Evolutionary conservation across 2,797 vertebrate genomes (phyloP).

Genomic region (Brotula barbata): DNA sequence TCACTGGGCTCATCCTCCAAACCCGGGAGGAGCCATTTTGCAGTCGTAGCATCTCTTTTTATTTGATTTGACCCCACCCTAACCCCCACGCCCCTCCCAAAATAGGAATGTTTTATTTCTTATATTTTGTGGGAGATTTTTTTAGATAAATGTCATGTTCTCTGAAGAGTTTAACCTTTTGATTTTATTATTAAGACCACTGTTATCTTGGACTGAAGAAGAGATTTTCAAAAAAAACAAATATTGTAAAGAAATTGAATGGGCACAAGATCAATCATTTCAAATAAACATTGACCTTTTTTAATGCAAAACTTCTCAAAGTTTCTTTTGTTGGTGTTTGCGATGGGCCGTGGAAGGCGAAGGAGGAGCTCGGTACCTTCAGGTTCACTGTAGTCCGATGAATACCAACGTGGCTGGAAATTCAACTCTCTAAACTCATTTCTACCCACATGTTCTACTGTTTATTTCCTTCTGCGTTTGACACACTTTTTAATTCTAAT

Average conservation of each 20-base stretch:
- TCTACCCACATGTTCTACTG: too few species aligned
- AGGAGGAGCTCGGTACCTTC: too few species aligned
- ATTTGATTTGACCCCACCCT: slow-evolving; percentile 54
- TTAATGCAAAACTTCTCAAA: slow-evolving; percentile 58
- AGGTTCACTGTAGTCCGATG: too few species aligned
- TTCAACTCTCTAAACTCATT: too few species aligned
- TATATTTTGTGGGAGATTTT: slow-evolving; percentile 55
- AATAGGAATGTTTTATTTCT: slow-evolving; percentile 48
- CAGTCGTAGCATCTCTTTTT: slow-evolving; percentile 72
- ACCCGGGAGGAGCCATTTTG: slow-evolving; percentile 60
- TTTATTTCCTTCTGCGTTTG: too few species aligned
- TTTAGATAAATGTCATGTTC: slow-evolving; percentile 61
- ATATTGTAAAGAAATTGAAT: slow-evolving; percentile 46
- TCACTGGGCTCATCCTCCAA: slow-evolving; percentile 25
- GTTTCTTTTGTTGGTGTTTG: slow-evolving; percentile 52
- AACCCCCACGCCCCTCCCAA: slow-evolving; percentile 22
- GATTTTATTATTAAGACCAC: slow-evolving; percentile 60
- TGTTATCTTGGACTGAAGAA: slow-evolving; percentile 62
- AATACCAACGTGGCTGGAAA: too few species aligned
- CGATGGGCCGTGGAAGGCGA: too few species aligned
- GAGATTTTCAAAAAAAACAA: slow-evolving; percentile 56
- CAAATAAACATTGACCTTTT: slow-evolving; percentile 78
- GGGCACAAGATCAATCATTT: slow-evolving; percentile 75
- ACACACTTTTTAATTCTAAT: too few species aligned
- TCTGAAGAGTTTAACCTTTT: slow-evolving; percentile 55